Conservation (phyloP, 2,888 invertebrate genomes). For the Formica aserva region DNA sequence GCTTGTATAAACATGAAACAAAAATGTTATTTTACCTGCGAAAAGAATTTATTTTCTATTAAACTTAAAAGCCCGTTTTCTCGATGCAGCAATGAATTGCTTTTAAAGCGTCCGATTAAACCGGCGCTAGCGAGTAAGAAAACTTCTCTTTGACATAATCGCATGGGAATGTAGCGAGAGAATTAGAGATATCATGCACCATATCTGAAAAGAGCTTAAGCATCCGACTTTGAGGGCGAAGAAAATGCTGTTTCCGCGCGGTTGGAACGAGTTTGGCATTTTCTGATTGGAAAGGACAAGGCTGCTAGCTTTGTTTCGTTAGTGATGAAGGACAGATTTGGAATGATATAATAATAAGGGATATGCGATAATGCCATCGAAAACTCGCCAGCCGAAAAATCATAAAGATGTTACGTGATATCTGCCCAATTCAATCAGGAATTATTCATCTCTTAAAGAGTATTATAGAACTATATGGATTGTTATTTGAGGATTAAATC, state of each 20-base stretch:
- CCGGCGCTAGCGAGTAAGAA: not conserved
- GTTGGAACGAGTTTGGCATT: not conserved
- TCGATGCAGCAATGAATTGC: not conserved
- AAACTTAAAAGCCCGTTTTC: not conserved
- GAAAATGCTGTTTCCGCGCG: conserved; percentile 7
- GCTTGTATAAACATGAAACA: not conserved
- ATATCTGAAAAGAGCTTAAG: conserved; percentile 10
- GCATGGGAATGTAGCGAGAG: not conserved
- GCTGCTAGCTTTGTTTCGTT: conserved; percentile 4
- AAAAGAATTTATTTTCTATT: not conserved
- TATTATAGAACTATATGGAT: not conserved
- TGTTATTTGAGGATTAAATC: not conserved
- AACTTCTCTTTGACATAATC: not conserved
- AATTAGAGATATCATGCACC: conserved; percentile 5
- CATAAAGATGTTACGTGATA: conserved; percentile 11
- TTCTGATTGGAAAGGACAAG: not conserved
- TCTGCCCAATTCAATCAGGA: conserved; percentile 3
- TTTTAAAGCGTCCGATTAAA: conserved; percentile 21
- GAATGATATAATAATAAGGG: conserved; percentile 6
- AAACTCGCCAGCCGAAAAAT: conserved; percentile 5
- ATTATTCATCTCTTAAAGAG: not conserved
- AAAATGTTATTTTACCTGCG: not conserved
- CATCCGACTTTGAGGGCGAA: not conserved
- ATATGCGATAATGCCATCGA: not conserved
- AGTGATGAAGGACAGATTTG: conserved; percentile 6